Conservation (phyloP, 2,888 invertebrate species). For the Ichneumoninae sp. region DNA sequence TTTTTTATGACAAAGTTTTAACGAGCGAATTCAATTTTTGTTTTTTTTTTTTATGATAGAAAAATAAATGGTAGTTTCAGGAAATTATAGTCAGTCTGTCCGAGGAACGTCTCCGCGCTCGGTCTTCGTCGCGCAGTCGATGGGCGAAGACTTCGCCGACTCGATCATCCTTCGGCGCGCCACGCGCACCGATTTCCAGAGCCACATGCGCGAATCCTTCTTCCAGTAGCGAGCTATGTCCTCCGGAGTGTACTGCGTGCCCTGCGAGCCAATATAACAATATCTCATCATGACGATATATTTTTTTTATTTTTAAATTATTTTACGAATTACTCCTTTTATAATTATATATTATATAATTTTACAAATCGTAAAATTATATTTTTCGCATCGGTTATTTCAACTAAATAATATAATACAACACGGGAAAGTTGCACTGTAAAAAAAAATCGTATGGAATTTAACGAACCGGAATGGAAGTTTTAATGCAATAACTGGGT, state of each 20-base stretch:
- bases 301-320: too few species aligned
- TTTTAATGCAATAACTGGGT: too few species aligned
- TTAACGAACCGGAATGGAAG: too few species aligned
- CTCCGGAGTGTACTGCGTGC: slow-evolving; percentile 86
- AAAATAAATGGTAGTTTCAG: neutral
- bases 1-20: slow-evolving; percentile 23
- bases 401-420: too few species aligned
- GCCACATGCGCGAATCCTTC: slow-evolving; percentile 89
- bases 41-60: too few species aligned
- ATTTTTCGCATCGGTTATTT: too few species aligned
- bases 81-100: neutral
- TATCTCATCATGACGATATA: too few species aligned
- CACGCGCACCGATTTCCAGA: slow-evolving; percentile 85
- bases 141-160: slow-evolving; percentile 42
- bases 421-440: too few species aligned
- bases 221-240: slow-evolving; percentile 89
- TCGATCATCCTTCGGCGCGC: slow-evolving; percentile 71
- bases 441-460: too few species aligned
- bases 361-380: too few species aligned
- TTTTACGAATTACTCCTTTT: too few species aligned
- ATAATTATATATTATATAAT: too few species aligned
- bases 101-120: slow-evolving; percentile 28
- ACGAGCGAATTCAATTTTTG: neutral
- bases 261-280: slow-evolving; percentile 80
- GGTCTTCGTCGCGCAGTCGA: slow-evolving; percentile 40